Conservation (phyloP, 2,797 vertebrate species). For the Coracias cyanogaster region DNA sequence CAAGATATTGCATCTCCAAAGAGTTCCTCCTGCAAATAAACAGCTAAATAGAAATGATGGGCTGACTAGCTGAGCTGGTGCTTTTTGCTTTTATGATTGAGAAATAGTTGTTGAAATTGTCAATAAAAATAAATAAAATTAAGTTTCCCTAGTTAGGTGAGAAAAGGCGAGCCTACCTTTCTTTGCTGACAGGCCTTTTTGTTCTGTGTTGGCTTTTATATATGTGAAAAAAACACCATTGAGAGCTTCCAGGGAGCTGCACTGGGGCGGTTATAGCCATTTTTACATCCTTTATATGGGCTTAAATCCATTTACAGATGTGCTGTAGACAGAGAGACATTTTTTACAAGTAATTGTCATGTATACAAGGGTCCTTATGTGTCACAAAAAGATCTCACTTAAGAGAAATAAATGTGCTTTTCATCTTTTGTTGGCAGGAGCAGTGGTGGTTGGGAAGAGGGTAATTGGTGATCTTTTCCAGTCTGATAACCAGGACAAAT, state of each 20-base stretch:
- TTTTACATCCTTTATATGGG: constrained; percentile 56
- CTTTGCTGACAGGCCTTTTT: constrained; percentile 68
- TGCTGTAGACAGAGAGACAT: constrained; percentile 60
- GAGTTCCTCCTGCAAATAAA: constrained; percentile 59
- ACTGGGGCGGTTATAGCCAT: neutral
- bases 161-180: constrained; percentile 21
- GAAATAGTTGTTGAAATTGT: constrained; percentile 68
- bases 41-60: constrained; percentile 69
- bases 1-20: constrained; percentile 61
- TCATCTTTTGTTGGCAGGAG: constrained; percentile 62
- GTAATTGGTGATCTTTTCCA: constrained; percentile 58
- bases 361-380: constrained; percentile 46
- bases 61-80: constrained; percentile 37
- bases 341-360: constrained; percentile 67
- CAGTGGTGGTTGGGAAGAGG: constrained; percentile 38
- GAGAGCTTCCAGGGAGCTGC: constrained; percentile 41
- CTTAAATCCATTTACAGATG: constrained; percentile 54
- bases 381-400: constrained; percentile 66
- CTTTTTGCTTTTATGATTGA: constrained; percentile 76
- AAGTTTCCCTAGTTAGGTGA: constrained; percentile 42
- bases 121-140: constrained; percentile 79
- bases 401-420: constrained; percentile 68
- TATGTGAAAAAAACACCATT: constrained; percentile 53
- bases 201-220: constrained; percentile 69
- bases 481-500: constrained; percentile 52